Percentiles rank a stretch among this genome's conserved stretches.
Conservation (phyloP, 2,888 invertebrate genomes). For the Unio pictorum region DNA sequence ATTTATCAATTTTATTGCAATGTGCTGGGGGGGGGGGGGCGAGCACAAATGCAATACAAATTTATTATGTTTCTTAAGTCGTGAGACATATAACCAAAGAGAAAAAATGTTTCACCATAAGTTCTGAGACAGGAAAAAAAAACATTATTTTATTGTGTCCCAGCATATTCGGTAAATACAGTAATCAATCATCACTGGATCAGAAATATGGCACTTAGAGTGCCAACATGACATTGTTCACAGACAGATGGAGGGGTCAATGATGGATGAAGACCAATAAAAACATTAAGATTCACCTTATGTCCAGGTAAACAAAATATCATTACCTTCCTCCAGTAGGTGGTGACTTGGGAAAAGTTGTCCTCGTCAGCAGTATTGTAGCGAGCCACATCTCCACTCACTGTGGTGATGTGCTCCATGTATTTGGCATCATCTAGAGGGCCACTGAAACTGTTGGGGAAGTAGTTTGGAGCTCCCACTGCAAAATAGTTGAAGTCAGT, state of each 20-base stretch:
- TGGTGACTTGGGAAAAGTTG: constrained; percentile 88
- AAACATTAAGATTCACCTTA: background rate
- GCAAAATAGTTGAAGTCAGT: constrained; percentile 6
- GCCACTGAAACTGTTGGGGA: constrained; percentile 95
- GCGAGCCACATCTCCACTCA: constrained; percentile 84
- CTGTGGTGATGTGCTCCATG: constrained; percentile 75
- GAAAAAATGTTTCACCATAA: too few species aligned
- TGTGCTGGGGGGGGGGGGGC: too few species aligned
- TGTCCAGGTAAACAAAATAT: background rate
- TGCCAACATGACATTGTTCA: background rate
- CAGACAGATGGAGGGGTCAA: background rate
- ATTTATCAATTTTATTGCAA: too few species aligned
- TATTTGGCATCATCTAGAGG: constrained; percentile 79
- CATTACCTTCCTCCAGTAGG: constrained; percentile 84
- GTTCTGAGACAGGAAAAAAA: too few species aligned
- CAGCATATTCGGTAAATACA: too few species aligned
- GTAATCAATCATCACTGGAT: too few species aligned
- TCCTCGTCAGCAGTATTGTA: constrained; percentile 89
- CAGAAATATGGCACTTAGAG: too few species aligned
- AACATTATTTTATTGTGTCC: too few species aligned
- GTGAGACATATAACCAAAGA: too few species aligned
- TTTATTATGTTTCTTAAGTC: too few species aligned
- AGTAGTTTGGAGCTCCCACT: constrained; percentile 91
- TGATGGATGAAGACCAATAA: background rate
- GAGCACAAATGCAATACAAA: too few species aligned